phyloP scores from a whole-genome alignment of 2,797 vertebrate species.

The Champsocephalus gunnari region DNA sequence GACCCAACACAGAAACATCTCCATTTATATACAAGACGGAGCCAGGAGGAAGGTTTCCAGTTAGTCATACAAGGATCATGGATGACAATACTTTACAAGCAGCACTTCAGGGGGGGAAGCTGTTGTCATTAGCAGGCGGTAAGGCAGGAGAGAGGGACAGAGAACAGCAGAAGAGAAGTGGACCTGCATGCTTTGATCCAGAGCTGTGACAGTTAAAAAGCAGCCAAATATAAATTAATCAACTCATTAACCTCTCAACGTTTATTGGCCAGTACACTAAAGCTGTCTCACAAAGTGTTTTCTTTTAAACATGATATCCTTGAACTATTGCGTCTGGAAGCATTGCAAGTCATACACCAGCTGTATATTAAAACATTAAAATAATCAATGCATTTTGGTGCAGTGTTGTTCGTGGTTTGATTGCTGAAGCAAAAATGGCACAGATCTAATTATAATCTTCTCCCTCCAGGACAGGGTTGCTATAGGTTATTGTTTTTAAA shows the following conservation, averaged over 20 bases:
- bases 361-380: conserved; percentile 20
- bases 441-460: conserved; percentile 23
- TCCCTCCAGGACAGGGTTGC: conserved; percentile 18
- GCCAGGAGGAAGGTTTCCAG: conserved; percentile 77
- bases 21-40: conserved; percentile 83
- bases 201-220: conserved; percentile 70
- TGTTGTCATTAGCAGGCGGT: conserved; percentile 75
- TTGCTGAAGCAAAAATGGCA: conserved; percentile 41
- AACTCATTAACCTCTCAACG: conserved; percentile 50
- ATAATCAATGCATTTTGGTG: conserved; percentile 30
- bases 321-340: conserved; percentile 40
- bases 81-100: conserved; percentile 81
- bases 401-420: conserved; percentile 34
- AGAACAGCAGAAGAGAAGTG: conserved; percentile 63
- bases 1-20: conserved; percentile 73
- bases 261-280: conserved; percentile 44
- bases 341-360: conserved; percentile 36
- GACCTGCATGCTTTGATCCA: conserved; percentile 81
- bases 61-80: conserved; percentile 76
- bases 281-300: conserved; percentile 39
- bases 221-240: conserved; percentile 66
- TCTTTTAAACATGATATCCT: conserved; percentile 33
- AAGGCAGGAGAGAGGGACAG: conserved; percentile 72
- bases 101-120: conserved; percentile 72
- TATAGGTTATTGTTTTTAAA: conserved; percentile 5